A percentile compares a stretch with the other conserved stretches of the same genome.
Evolutionary conservation across 2,888 invertebrate species (phyloP).

Genomic region (Embidobia sp.): DNA sequence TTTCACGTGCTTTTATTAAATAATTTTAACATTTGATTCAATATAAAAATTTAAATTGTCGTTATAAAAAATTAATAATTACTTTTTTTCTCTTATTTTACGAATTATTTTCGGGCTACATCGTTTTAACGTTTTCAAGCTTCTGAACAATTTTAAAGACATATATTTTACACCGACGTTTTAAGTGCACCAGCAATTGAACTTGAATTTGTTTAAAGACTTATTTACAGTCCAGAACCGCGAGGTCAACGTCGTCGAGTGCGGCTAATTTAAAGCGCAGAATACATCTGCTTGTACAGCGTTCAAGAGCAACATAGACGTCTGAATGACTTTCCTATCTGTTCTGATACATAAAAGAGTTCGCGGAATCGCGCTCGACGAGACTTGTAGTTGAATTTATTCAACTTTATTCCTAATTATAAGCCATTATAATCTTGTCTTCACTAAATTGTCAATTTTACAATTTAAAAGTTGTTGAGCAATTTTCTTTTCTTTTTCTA

Average conservation of each 20-base stretch:
- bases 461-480: too few species aligned
- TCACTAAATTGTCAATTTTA: too few species aligned
- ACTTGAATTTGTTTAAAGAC: slow-evolving; percentile 36
- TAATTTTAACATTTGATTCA: too few species aligned
- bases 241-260: slow-evolving; percentile 46
- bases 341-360: slow-evolving; percentile 39
- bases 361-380: slow-evolving; percentile 33
- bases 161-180: neutral
- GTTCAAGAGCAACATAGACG: slow-evolving; percentile 28
- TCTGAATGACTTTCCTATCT: slow-evolving; percentile 45
- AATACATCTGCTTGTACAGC: slow-evolving; percentile 29
- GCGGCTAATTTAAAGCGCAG: slow-evolving; percentile 41
- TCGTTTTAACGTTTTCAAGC: too few species aligned
- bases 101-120: too few species aligned
- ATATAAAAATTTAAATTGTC: too few species aligned
- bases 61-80: too few species aligned
- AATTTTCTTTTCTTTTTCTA: too few species aligned
- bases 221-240: slow-evolving; percentile 14
- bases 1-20: too few species aligned
- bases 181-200: slow-evolving; percentile 9
- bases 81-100: too few species aligned
- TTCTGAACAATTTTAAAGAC: too few species aligned
- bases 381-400: slow-evolving; percentile 24
- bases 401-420: slow-evolving; percentile 16
- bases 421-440: neutral